Evolutionary conservation across 2,888 invertebrate species (phyloP).

Genomic region (Andrena hattorfiana): DNA sequence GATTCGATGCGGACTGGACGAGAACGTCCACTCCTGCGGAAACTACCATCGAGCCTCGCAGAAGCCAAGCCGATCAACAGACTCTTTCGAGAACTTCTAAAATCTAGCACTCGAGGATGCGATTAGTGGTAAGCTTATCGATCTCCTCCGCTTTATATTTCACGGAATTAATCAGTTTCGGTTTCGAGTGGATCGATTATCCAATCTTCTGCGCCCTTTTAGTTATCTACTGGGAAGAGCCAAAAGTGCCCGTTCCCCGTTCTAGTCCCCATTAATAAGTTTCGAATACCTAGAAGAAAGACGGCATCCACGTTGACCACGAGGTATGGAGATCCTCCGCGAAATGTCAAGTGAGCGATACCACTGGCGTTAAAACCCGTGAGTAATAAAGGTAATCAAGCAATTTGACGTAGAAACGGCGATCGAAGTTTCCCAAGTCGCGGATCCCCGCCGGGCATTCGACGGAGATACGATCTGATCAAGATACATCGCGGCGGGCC

Average conservation of each 20-base stretch:
- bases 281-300: not conserved
- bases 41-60: not conserved
- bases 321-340: not conserved
- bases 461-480: slow-evolving; percentile 24
- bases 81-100: too few species aligned
- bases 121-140: too few species aligned
- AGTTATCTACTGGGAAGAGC: too few species aligned
- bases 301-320: not conserved
- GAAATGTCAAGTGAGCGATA: slow-evolving; percentile 38
- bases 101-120: too few species aligned
- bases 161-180: too few species aligned
- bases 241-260: too few species aligned
- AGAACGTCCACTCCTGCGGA: not conserved
- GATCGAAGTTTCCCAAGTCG: slow-evolving; percentile 12
- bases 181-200: too few species aligned
- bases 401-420: slow-evolving; percentile 33
- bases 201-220: too few species aligned
- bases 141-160: too few species aligned
- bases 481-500: slow-evolving; percentile 8
- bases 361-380: slow-evolving; percentile 34
- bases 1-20: not conserved
- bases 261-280: too few species aligned
- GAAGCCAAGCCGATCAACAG: not conserved
- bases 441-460: slow-evolving; percentile 4
- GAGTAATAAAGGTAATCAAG: slow-evolving; percentile 37